phyloP scores from a whole-genome alignment of 2,113 vertebrate genomes.

The Zosterops lateralis region DNA sequence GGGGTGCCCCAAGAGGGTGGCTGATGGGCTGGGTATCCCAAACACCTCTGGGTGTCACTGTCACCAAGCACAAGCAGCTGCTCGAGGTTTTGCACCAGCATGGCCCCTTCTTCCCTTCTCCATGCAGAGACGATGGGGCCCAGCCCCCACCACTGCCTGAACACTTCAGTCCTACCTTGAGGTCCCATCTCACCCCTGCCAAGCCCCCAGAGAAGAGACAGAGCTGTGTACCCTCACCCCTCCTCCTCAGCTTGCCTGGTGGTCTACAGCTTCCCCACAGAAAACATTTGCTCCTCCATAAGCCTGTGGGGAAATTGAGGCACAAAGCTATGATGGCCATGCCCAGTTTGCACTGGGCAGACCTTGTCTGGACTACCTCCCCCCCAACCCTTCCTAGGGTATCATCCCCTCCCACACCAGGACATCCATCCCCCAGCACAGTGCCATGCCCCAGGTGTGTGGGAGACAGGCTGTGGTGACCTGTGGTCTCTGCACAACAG shows the following conservation, averaged over 20 bases:
- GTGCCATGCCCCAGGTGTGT: neutral
- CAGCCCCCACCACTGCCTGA: neutral
- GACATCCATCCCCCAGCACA: fast-evolving
- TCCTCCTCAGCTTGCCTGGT: neutral
- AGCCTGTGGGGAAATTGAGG: neutral
- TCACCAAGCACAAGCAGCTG: fast-evolving
- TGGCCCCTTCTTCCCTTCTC: neutral
- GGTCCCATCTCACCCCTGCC: fast-evolving
- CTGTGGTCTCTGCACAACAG: fast-evolving
- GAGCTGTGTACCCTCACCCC: fast-evolving
- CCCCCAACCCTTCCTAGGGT: no score
- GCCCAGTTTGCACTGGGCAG: neutral
- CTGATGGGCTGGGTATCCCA: neutral
- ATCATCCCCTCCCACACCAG: neutral
- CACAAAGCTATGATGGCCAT: fast-evolving
- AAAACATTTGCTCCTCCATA: neutral
- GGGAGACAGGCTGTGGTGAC: fast-evolving
- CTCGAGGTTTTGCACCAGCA: fast-evolving
- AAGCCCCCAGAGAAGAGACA: fast-evolving
- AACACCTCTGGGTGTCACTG: fast-evolving
- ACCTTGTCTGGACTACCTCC: neutral
- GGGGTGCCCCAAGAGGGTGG: neutral
- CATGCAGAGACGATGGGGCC: fast-evolving
- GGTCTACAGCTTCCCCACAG: neutral
- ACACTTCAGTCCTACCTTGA: neutral